Percentiles rank a stretch among this genome's conserved stretches.
Conservation (phyloP, 92 coral and sea anemone species). For the Umimayanthus chanpuru region DNA sequence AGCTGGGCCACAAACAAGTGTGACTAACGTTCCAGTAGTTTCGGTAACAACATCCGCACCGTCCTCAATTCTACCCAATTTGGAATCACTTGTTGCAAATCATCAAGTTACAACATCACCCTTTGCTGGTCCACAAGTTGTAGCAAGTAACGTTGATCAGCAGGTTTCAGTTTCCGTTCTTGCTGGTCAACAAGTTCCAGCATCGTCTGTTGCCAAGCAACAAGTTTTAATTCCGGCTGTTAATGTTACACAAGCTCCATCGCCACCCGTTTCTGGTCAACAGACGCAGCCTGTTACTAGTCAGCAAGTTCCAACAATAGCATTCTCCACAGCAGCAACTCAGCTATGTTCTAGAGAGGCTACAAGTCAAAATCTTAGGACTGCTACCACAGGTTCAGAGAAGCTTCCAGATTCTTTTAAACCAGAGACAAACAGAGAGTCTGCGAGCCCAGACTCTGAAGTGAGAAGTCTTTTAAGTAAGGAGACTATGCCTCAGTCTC, state of each 20-base stretch:
- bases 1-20: background rate
- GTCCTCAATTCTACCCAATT: slow-evolving; percentile 21
- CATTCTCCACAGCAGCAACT: background rate
- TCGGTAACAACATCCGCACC: background rate
- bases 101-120: background rate
- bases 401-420: background rate
- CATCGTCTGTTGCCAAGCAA: background rate
- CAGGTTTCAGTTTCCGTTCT: background rate
- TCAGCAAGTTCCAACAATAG: slow-evolving; percentile 4
- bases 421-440: slow-evolving; percentile 30
- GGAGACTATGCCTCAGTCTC: slow-evolving; percentile 81
- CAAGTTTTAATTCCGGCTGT: background rate
- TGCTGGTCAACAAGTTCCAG: background rate
- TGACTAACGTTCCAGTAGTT: background rate
- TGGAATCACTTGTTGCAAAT: slow-evolving; percentile 15
- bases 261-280: background rate
- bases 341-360: background rate
- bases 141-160: background rate
- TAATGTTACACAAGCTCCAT: background rate
- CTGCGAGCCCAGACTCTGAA: slow-evolving; percentile 75
- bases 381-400: background rate
- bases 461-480: slow-evolving; percentile 76
- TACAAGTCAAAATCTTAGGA: background rate
- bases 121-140: background rate
- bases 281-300: background rate